A percentile compares a stretch with the other conserved stretches of the same genome.
Evolutionary conservation across 2,888 invertebrate species (phyloP).

Genomic region (Panopea generosa): DNA sequence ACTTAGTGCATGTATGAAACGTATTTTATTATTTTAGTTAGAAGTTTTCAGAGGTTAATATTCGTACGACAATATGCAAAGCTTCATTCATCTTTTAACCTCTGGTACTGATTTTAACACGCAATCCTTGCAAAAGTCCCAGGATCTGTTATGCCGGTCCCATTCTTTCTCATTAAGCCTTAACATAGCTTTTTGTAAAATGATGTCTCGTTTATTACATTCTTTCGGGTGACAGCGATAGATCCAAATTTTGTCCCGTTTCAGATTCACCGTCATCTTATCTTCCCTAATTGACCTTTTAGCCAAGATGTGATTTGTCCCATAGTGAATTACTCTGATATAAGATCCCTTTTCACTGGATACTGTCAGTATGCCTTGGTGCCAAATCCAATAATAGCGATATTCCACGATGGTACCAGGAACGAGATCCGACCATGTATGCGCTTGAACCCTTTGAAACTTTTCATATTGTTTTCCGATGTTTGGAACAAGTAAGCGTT

Average conservation of each 20-base stretch:
- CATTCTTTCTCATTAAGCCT: constrained; percentile 38
- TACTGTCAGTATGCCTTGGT: too few relatives aligned
- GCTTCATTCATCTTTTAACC: too few relatives aligned
- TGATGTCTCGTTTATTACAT: constrained; percentile 14
- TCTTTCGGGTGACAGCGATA: constrained; percentile 21
- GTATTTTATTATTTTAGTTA: too few relatives aligned
- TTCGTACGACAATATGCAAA: too few relatives aligned
- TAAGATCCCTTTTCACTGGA: background rate
- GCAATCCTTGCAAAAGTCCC: constrained; percentile 40
- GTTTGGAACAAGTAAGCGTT: constrained; percentile 17
- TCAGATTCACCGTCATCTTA: background rate
- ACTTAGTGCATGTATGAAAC: too few relatives aligned
- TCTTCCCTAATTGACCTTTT: constrained; percentile 12
- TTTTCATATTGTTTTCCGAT: constrained; percentile 9
- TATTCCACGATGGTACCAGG: constrained; percentile 36
- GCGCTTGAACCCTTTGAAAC: constrained; percentile 21
- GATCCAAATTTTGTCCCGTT: constrained; percentile 6
- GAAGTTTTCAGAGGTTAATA: too few relatives aligned
- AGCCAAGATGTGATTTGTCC: constrained; percentile 12
- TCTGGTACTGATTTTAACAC: too few relatives aligned
- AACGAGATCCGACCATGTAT: constrained; percentile 25
- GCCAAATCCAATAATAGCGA: constrained; percentile 3
- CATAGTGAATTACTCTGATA: constrained; percentile 32
- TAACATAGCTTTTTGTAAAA: constrained; percentile 23
- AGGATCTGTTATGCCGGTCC: constrained; percentile 29